Evolutionary conservation across 2,888 invertebrate species (phyloP).

Genomic region (Ophion ellenae): DNA sequence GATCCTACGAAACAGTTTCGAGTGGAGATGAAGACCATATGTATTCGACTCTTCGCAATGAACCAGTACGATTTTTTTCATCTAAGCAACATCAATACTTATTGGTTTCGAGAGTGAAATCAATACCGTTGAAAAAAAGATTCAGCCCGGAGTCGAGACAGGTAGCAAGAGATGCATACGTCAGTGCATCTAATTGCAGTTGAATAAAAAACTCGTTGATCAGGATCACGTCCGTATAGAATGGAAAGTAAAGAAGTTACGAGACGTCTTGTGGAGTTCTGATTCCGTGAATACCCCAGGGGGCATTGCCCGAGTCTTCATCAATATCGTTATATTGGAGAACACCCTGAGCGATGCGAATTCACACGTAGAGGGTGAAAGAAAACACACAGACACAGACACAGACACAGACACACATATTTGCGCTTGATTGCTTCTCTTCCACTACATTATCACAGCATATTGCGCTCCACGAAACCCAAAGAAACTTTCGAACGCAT

Average conservation of each 20-base stretch:
- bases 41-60: too few relatives aligned
- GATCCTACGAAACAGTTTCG: too few relatives aligned
- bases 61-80: not conserved
- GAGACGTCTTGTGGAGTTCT: conserved; percentile 4
- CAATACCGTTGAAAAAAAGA: not conserved
- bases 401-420: not conserved
- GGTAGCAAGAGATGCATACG: not conserved
- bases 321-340: conserved; percentile 28
- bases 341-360: conserved; percentile 29
- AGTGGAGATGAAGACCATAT: too few relatives aligned
- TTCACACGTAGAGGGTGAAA: conserved; percentile 3
- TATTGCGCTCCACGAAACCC: too few relatives aligned
- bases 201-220: conserved; percentile 32
- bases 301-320: conserved; percentile 23
- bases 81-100: not conserved
- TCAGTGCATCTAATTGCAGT: conserved; percentile 17
- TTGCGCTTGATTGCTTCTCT: conserved; percentile 11
- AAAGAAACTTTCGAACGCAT: too few relatives aligned
- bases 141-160: not conserved
- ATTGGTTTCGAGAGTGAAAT: not conserved
- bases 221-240: not conserved
- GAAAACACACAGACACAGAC: too few relatives aligned
- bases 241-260: conserved; percentile 51
- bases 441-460: not conserved
- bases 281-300: conserved; percentile 12